Evolutionary conservation across 2,888 invertebrate genomes (phyloP).

Genomic region (Balanococcus diminutus): DNA sequence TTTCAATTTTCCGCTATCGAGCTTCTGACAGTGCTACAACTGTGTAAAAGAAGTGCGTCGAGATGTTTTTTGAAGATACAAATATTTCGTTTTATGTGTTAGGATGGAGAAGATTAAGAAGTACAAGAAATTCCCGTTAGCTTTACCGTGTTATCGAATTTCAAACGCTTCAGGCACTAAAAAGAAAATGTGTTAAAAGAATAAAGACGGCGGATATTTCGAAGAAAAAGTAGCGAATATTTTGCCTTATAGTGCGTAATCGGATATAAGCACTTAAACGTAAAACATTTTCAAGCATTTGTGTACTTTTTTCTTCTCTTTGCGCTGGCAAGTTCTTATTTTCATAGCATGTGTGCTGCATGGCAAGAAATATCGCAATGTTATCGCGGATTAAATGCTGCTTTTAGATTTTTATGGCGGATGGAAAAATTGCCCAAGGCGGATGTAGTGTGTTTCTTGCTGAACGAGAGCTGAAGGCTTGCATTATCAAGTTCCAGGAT

Average conservation of each 20-base stretch:
- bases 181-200: constrained; percentile 50
- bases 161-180: constrained; percentile 42
- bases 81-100: constrained; percentile 45
- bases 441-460: background rate
- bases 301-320: constrained; percentile 3
- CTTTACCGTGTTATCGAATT: constrained; percentile 43
- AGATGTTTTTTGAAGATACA: constrained; percentile 42
- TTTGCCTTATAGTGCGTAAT: constrained; percentile 47
- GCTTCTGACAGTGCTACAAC: constrained; percentile 9
- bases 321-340: background rate
- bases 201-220: constrained; percentile 34
- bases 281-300: constrained; percentile 22
- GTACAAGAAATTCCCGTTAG: constrained; percentile 52
- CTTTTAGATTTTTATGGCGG: background rate
- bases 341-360: constrained; percentile 14
- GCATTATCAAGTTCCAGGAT: background rate
- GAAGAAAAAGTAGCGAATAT: constrained; percentile 31
- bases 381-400: constrained; percentile 20
- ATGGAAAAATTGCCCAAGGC: background rate
- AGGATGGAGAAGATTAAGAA: constrained; percentile 47
- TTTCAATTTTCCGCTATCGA: constrained; percentile 35
- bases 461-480: background rate
- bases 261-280: constrained; percentile 50
- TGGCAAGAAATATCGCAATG: background rate
- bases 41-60: constrained; percentile 1